Conservation (phyloP, 2,113 vertebrate species). For the Haemorhous mexicanus region DNA sequence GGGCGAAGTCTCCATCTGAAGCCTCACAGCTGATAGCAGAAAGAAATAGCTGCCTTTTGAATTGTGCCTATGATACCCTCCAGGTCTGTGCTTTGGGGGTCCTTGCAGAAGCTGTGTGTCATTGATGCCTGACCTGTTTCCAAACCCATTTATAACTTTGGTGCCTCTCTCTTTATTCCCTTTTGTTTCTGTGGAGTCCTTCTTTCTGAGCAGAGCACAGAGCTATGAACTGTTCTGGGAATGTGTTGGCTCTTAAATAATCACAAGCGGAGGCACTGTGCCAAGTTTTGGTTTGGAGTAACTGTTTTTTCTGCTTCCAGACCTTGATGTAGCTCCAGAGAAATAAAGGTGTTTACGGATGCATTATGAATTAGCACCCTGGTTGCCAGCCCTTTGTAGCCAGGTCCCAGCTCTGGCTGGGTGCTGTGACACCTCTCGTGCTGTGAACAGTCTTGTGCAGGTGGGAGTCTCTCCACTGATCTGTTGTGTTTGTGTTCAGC, state of each 20-base stretch:
- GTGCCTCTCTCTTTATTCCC: neutral
- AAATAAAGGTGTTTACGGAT: constrained; percentile 29
- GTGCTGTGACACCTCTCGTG: neutral
- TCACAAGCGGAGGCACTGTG: neutral
- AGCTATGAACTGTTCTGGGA: constrained; percentile 21
- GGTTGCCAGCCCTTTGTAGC: constrained; percentile 44
- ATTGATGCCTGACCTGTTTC: neutral
- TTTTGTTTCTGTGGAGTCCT: neutral
- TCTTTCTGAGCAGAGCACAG: neutral
- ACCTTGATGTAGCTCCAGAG: constrained; percentile 58
- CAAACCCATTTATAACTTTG: neutral
- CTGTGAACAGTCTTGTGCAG: neutral
- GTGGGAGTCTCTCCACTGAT: neutral
- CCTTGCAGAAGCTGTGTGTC: neutral
- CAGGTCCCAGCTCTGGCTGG: neutral
- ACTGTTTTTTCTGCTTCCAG: constrained; percentile 64
- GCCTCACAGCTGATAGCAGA: neutral
- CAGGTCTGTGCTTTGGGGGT: neutral
- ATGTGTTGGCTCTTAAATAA: constrained; percentile 29
- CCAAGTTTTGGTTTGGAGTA: constrained; percentile 31
- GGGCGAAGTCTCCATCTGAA: neutral
- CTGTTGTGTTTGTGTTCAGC: accelerated
- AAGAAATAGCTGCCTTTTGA: neutral
- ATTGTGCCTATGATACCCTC: neutral
- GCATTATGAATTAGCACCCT: constrained; percentile 19